These are phyloP conservation scores for Rhabdomys dilectus DNA, from an alignment of 2,113 vertebrate genomes.

Conservation along the genomic window DNA sequence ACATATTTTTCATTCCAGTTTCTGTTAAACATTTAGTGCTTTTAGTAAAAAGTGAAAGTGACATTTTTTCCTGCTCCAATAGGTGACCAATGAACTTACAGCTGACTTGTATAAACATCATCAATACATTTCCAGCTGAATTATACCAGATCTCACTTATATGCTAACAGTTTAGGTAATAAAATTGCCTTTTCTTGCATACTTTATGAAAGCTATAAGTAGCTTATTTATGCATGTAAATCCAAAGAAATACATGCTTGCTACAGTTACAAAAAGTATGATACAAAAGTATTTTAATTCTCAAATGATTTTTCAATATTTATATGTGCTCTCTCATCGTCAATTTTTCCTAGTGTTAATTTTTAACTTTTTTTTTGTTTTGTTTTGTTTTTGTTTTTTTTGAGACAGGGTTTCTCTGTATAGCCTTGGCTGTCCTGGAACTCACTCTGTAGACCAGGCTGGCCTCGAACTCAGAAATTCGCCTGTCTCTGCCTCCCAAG, in stretches of 20 bases:
- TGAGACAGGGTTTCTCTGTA: too few relatives aligned
- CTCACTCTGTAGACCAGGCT: too few relatives aligned
- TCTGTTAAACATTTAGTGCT: neutral
- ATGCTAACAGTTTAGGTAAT: neutral
- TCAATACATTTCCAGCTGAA: neutral
- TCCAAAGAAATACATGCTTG: neutral
- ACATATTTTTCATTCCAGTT: neutral
- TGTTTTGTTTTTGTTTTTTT: too few relatives aligned
- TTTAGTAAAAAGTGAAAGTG: conserved; percentile 44
- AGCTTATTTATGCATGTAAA: conserved; percentile 23
- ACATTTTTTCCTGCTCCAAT: neutral
- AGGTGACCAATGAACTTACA: neutral
- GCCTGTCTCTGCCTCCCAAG: too few relatives aligned
- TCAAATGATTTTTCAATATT: conserved; percentile 44
- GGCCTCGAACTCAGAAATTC: too few relatives aligned
- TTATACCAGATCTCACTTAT: neutral
- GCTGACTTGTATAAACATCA: neutral
- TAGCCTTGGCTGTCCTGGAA: too few relatives aligned
- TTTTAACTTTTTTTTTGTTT: neutral
- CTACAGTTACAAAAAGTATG: neutral
- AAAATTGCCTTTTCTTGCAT: conserved; percentile 27
- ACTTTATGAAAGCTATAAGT: neutral
- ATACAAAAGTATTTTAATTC: conserved; percentile 25
- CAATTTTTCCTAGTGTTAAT: conserved; percentile 28
- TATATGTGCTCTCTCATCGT: conserved; percentile 12